Conservation (phyloP, 2,797 vertebrate genomes). For the Galago senegalensis region DNA sequence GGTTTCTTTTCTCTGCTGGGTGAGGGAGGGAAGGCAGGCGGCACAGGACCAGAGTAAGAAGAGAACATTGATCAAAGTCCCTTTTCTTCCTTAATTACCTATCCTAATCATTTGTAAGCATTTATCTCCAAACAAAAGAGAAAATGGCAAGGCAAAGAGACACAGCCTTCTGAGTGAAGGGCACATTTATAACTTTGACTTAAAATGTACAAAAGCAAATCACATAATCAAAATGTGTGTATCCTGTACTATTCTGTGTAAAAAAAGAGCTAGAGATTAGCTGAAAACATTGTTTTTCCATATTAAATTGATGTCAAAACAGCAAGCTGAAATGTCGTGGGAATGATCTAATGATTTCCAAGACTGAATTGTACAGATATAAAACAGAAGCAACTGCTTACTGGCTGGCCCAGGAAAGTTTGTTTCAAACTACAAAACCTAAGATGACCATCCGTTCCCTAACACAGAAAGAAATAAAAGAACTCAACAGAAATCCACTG, state of each 20-base stretch:
- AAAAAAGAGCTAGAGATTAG: no score
- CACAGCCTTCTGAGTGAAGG: neutral
- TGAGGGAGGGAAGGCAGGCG: neutral
- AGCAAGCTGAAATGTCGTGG: neutral
- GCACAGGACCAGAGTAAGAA: neutral
- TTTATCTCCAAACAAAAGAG: neutral
- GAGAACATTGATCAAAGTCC: neutral
- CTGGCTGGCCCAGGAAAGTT: neutral
- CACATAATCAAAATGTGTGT: no score
- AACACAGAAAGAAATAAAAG: neutral
- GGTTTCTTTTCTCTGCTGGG: neutral
- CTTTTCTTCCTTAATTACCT: neutral
- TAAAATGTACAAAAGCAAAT: no score
- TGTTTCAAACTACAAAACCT: neutral
- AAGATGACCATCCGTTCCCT: neutral
- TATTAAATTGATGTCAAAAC: neutral
- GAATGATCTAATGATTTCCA: neutral
- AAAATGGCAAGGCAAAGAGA: neutral
- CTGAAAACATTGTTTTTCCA: neutral
- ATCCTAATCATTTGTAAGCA: neutral
- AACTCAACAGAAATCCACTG: neutral
- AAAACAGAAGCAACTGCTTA: neutral
- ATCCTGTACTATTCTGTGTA: no score
- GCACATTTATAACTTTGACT: no score
- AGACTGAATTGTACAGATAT: neutral